Evolutionary conservation across 2,113 vertebrate species (phyloP).

Genomic region (Oreotrochilus melanogaster): DNA sequence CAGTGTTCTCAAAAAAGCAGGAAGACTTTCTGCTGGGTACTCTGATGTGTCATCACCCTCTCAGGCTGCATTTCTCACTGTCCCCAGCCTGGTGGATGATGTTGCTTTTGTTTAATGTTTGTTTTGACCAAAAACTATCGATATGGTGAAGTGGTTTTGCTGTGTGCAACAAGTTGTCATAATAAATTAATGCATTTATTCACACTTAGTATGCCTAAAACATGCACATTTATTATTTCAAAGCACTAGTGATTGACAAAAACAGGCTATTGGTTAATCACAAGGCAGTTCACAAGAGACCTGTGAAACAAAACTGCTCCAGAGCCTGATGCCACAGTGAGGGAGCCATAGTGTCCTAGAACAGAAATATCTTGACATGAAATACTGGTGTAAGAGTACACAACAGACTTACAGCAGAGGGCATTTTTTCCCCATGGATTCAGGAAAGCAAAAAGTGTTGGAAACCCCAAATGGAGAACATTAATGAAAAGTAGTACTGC

Average conservation of each 20-base stretch:
- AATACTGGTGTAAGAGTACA: background rate
- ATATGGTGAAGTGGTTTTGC: background rate
- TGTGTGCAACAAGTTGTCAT: background rate
- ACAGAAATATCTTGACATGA: accelerated
- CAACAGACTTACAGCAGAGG: background rate
- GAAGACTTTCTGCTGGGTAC: background rate
- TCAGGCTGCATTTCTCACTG: background rate
- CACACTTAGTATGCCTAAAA: background rate
- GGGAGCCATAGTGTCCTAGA: background rate
- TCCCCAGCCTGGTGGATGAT: background rate
- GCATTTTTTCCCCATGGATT: background rate
- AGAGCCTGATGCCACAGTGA: accelerated
- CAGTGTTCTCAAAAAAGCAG: background rate
- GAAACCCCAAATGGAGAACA: background rate
- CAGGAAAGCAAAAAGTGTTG: background rate
- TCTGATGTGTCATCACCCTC: background rate
- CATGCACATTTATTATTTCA: background rate
- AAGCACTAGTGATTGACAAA: background rate
- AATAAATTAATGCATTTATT: background rate
- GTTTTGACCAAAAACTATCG: background rate
- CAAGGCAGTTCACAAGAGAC: background rate
- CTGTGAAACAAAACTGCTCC: background rate
- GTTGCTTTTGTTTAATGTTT: background rate
- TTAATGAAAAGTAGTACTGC: background rate
- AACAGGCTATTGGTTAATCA: background rate